A percentile compares a stretch with the other conserved stretches of the same genome.
Evolutionary conservation across 2,797 vertebrate genomes (phyloP).

Genomic region (Ctenosaura bakeri): DNA sequence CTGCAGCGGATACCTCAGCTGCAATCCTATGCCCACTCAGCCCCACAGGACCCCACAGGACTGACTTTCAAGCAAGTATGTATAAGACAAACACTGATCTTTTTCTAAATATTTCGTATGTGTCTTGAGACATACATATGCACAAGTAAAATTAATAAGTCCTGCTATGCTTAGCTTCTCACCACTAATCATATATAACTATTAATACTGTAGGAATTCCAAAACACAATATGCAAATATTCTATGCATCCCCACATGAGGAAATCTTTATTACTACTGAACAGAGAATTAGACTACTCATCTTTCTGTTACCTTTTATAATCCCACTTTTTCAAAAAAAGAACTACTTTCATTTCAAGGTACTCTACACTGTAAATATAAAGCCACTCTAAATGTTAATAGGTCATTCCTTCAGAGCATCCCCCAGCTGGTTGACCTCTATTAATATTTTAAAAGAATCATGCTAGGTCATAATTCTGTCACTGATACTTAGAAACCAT

Average conservation of each 20-base stretch:
- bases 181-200: neutral
- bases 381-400: neutral
- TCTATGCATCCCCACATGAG: neutral
- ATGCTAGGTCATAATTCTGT: conserved; percentile 8
- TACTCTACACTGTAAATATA: neutral
- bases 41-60: too few species aligned
- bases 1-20: too few species aligned
- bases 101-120: neutral
- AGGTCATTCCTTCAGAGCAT: neutral
- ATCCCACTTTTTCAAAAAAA: neutral
- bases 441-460: conserved; percentile 31
- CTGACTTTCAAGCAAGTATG: neutral
- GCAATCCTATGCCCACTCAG: neutral
- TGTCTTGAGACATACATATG: neutral
- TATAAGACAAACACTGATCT: neutral
- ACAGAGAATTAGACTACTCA: neutral
- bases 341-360: neutral
- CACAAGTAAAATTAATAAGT: neutral
- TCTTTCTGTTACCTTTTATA: neutral
- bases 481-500: neutral
- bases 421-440: neutral
- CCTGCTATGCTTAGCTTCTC: neutral
- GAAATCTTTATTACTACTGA: too few species aligned
- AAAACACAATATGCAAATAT: neutral
- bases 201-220: neutral